These are phyloP conservation scores for Athripsodes cinereus DNA, from an alignment of 2,888 invertebrate species.

Conservation along the genomic window DNA sequence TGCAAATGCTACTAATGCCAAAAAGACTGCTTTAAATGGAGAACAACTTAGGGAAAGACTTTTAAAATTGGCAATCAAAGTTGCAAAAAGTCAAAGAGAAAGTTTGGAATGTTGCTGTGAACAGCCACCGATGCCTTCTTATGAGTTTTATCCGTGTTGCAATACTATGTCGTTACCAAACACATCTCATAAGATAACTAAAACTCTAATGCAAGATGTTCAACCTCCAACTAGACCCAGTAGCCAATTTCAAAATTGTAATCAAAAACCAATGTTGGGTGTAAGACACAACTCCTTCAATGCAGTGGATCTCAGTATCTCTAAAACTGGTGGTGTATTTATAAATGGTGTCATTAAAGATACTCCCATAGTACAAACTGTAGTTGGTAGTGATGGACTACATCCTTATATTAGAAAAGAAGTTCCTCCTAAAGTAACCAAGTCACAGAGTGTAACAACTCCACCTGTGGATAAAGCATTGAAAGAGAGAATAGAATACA, in stretches of 20 bases:
- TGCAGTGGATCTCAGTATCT: constrained; percentile 20
- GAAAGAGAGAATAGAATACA: constrained; percentile 46
- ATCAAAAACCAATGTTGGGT: constrained; percentile 20
- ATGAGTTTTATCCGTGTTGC: constrained; percentile 23
- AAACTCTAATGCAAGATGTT: not conserved
- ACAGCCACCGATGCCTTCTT: constrained; percentile 15
- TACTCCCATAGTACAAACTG: constrained; percentile 11
- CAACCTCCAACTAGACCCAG: constrained; percentile 9
- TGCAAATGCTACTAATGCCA: constrained; percentile 36
- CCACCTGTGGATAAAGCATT: constrained; percentile 32
- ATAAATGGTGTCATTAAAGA: constrained; percentile 25
- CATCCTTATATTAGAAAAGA: constrained; percentile 52
- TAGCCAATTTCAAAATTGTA: constrained; percentile 12
- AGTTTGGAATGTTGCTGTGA: constrained; percentile 46
- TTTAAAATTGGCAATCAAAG: constrained; percentile 55
- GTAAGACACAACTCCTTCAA: constrained; percentile 25
- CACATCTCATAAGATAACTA: constrained; percentile 2
- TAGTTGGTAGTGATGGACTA: constrained; percentile 29
- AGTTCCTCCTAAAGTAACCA: constrained; percentile 34
- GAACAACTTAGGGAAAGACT: constrained; percentile 61
- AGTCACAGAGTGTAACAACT: constrained; percentile 33
- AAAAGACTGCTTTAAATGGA: constrained; percentile 52
- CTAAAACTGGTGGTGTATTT: constrained; percentile 19
- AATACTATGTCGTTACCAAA: constrained; percentile 14
- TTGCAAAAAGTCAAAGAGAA: constrained; percentile 40